phyloP scores from a whole-genome alignment of 2,888 invertebrate genomes.

The Chymomyza procnemis region DNA sequence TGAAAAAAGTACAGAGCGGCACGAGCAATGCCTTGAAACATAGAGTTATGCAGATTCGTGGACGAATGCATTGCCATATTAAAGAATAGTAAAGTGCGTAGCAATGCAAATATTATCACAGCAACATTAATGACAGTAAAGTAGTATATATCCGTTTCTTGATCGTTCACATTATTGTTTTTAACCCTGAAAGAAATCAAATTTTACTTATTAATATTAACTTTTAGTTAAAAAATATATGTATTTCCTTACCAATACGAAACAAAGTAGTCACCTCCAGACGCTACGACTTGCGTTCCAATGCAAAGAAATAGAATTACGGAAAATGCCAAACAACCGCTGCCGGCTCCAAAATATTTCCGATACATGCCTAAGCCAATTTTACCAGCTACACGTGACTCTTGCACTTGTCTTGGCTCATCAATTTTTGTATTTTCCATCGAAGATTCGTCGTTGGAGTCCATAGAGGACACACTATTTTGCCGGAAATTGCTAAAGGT shows the following conservation, averaged over 20 bases:
- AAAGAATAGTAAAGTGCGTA: slow-evolving; percentile 79
- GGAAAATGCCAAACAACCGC: slow-evolving; percentile 81
- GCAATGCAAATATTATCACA: slow-evolving; percentile 75
- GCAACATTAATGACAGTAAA: slow-evolving; percentile 79
- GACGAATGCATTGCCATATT: slow-evolving; percentile 86
- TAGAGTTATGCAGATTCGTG: slow-evolving; percentile 86
- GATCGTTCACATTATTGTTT: slow-evolving; percentile 43
- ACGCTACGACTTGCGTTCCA: slow-evolving; percentile 84
- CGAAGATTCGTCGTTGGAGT: slow-evolving; percentile 77
- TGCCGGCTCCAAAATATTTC: slow-evolving; percentile 85
- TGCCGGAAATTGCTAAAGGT: slow-evolving; percentile 60
- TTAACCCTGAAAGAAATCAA: slow-evolving; percentile 61
- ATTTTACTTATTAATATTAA: no score
- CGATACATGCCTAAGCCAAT: slow-evolving; percentile 82
- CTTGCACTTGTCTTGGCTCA: slow-evolving; percentile 79
- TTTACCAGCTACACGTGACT: slow-evolving; percentile 82
- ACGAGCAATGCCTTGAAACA: slow-evolving; percentile 88
- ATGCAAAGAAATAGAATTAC: slow-evolving; percentile 82
- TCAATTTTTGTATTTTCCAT: slow-evolving; percentile 70
- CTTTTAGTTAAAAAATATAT: no score
- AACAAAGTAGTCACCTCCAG: slow-evolving; percentile 88
- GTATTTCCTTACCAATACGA: slow-evolving; percentile 82
- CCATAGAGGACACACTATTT: slow-evolving; percentile 77
- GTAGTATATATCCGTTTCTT: slow-evolving; percentile 77
- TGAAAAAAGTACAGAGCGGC: slow-evolving; percentile 93